phyloP scores from a whole-genome alignment of 1,140 invertebrate species.

The Phocides pigmalion region DNA sequence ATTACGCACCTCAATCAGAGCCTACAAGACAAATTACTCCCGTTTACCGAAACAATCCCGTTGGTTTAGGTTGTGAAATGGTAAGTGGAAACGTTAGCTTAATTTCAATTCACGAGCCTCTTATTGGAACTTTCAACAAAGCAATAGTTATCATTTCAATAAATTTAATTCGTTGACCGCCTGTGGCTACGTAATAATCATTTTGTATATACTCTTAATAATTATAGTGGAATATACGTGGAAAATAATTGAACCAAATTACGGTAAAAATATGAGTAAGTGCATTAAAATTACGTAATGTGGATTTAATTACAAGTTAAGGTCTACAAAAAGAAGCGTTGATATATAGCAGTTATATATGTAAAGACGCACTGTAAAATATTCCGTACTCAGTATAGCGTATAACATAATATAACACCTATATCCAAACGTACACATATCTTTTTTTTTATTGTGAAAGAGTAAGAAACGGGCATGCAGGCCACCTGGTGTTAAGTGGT shows the following conservation, averaged over 20 bases:
- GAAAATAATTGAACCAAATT: neutral
- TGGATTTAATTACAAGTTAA: no score
- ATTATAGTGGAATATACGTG: neutral
- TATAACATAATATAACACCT: no score
- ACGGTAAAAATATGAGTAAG: no score
- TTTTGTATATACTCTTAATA: neutral
- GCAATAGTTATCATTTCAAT: conserved; percentile 4
- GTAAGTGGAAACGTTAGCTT: conserved; percentile 24
- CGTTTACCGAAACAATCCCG: conserved; percentile 33
- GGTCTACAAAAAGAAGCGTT: no score
- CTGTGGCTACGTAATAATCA: neutral
- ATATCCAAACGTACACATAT: no score
- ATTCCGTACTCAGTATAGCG: no score
- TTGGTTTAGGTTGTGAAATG: conserved; percentile 28
- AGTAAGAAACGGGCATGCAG: no score
- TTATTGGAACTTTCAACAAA: conserved; percentile 12
- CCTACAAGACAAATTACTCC: conserved; percentile 29
- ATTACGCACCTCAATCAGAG: conserved; percentile 23
- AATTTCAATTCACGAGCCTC: conserved; percentile 18
- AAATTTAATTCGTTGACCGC: neutral
- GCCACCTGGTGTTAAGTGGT: no score
- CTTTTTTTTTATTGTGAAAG: no score
- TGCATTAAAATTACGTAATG: no score
- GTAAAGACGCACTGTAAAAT: no score
- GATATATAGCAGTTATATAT: no score